Base-by-base conservation (phyloP, 2,113 vertebrate genomes). In the Sturnira hondurensis region DNA sequence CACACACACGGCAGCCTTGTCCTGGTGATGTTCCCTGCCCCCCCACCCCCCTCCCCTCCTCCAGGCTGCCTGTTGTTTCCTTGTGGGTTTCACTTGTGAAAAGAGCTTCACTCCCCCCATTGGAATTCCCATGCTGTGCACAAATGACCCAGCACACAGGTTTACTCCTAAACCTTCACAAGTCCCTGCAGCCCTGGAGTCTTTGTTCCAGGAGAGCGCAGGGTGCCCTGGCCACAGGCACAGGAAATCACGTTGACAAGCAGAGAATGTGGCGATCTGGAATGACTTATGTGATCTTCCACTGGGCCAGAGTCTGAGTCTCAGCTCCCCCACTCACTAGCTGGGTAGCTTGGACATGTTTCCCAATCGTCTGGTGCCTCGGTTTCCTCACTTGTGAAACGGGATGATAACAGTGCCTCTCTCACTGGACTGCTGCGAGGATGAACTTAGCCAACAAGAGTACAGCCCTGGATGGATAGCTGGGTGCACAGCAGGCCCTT, bases 11-110 rank as follows among this genome's bases (percentile, higher is more conserved):
- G 22, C 67, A 31, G 8, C 31, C 41, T 58, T 28, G 20, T 87
- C 68, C 12, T 3, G 2, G 1, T 2, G 33, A 20, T 1, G 19
- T 1, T 16, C 22, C 16, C 36, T 1, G 19, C 1, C 13, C 22
- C 16, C 36, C 6, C 17, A 1, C 0, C 16, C 11, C 47, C 33
- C 54, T 50, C 31, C 36, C 33, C 38, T n/a, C 28, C 5, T 56
- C 36, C 31, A 31, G 26, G 16, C 11, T 70, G 50, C 80, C 33
- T 50, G 36, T 24, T 20, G 5, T 38, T 36, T 71, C 43, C 10
- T 70, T 52, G 0, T 15, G n/a, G 19, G 15, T 54, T 61, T 90
- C 81, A 45, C 58, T 58, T 56, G 65, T 36, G 41, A 33, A 77
- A 67, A 73, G 31, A 47, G 71, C 12, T 45, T 38, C 54, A 17